Evolutionary conservation across 2,113 vertebrate species (phyloP), one percentile per base, ranked within the genome.

Genomic region (Lamprotornis superbus): DNA sequence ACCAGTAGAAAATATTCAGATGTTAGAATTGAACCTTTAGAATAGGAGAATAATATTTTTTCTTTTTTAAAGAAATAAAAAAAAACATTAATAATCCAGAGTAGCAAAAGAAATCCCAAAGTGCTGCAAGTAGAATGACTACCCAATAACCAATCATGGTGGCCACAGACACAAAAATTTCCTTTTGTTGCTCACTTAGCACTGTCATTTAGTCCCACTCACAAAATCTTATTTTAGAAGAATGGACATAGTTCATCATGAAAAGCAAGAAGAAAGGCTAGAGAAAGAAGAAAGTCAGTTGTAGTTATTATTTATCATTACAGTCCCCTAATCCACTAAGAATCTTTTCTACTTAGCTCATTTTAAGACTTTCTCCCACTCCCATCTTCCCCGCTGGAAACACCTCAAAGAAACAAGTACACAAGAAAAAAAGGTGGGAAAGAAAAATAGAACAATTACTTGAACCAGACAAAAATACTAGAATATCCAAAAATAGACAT

Each of bases 111-210:
- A 57, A 65, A 31, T 2, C 9, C 7, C 12, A 31, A 57, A 30
- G 1, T 33, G 3, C 4, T 40, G 10, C 8, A 65, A 33, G 12
- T 14, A 70, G 33, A 37, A 11, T 37, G 14, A 37, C 13, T 3
- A 53, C 7, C 1, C 6, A 37, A 10, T 16, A 46, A 40, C 1
- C 3, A 63, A 10, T 46, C 17, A 42, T 17, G 52, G 24, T 47
- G 39, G 2, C 40, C 4, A 59, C 1, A 2, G 21, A 27, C 0
- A 0, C 3, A 69, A 83, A 88, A 69, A 23, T 3, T 37, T 80
- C 8, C 5, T 12, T 77, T 68, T 46, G 52, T 22, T 49, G 9
- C 3, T 53, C 8, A 22, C 19, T 71, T 75, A 79, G 5, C 42
- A 37, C 10, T 63, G 28, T 44, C 23, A 71, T 19, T 84, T 67